phyloP scores from a whole-genome alignment of 2,113 vertebrate genomes.

The Ophiodon elongatus region DNA sequence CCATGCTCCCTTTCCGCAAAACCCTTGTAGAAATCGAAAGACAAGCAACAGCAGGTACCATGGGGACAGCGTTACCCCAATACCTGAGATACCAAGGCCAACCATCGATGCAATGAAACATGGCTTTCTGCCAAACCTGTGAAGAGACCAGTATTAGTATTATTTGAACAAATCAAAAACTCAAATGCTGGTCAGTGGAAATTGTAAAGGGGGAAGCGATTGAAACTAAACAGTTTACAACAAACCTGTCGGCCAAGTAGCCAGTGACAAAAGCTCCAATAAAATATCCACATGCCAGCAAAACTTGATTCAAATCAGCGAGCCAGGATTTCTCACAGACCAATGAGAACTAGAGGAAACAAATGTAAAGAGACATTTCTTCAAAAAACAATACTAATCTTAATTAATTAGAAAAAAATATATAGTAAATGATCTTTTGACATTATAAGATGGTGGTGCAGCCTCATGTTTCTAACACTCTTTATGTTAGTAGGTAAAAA shows the following conservation, averaged over 20 bases:
- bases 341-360: conserved; percentile 29
- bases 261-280: conserved; percentile 33
- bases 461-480: neutral
- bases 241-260: conserved; percentile 44
- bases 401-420: neutral
- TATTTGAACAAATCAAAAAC: neutral
- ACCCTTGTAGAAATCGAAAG: conserved; percentile 31
- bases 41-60: conserved; percentile 38
- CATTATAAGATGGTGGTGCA: neutral
- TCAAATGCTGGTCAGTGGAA: neutral
- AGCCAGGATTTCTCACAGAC: conserved; percentile 48
- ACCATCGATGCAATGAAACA: conserved; percentile 40
- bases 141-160: neutral
- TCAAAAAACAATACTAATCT: neutral
- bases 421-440: too few species aligned
- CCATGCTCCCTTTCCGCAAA: conserved; percentile 40
- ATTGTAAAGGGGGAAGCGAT: neutral
- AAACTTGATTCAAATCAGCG: conserved; percentile 22
- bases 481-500: neutral
- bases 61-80: conserved; percentile 22
- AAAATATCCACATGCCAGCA: conserved; percentile 33
- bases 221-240: neutral
- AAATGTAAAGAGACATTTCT: neutral
- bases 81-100: conserved; percentile 31
- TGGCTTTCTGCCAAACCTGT: conserved; percentile 49